Percentiles rank a stretch among this genome's conserved stretches.
These are phyloP conservation scores for Polypedilum vanderplanki DNA, from an alignment of 1,140 invertebrate genomes.

Conservation along the genomic window DNA sequence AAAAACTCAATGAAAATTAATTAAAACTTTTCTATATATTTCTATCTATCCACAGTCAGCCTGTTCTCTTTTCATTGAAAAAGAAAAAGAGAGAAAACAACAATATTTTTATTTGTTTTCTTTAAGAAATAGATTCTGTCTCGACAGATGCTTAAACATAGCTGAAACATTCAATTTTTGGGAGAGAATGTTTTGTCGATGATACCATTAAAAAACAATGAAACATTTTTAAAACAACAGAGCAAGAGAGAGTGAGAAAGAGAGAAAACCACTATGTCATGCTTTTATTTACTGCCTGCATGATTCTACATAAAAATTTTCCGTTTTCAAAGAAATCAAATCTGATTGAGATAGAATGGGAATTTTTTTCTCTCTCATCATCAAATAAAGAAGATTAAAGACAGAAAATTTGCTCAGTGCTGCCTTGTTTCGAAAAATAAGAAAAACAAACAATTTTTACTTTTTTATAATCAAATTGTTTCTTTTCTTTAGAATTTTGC, in stretches of 20 bases:
- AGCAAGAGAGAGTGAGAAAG: neutral
- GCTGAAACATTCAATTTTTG: too few species aligned
- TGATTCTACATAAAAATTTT: slow-evolving; percentile 1
- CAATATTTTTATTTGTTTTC: neutral
- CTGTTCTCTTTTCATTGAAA: neutral
- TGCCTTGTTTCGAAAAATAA: neutral
- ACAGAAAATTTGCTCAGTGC: neutral
- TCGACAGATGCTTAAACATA: neutral
- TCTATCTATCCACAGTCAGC: neutral
- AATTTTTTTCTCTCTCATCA: too few species aligned
- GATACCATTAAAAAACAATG: neutral
- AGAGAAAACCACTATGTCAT: neutral
- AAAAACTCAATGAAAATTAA: slow-evolving; percentile 3
- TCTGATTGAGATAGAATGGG: too few species aligned
- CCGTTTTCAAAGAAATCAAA: neutral
- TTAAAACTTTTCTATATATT: neutral
- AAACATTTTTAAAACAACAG: neutral
- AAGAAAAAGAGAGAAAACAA: too few species aligned
- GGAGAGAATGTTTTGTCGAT: too few species aligned
- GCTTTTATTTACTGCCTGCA: slow-evolving; percentile 16
- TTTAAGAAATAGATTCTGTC: neutral
- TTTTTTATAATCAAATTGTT: neutral
- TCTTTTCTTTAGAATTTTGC: neutral
- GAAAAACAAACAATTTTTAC: neutral
- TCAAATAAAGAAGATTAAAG: too few species aligned